phyloP scores from a whole-genome alignment of 2,797 vertebrate species.

The Cetoscarus ocellatus region DNA sequence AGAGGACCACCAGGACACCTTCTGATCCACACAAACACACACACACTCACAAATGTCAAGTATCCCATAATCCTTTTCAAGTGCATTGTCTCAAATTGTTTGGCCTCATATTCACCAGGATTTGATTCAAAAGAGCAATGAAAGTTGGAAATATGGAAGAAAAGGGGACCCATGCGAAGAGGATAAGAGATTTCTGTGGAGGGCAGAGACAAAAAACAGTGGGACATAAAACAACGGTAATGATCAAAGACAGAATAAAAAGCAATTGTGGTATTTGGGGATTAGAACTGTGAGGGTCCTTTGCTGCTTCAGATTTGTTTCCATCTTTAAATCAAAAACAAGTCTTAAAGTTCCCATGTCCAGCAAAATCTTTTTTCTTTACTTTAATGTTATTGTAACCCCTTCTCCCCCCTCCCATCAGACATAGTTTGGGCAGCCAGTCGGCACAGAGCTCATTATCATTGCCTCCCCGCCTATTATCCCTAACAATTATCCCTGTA shows the following conservation, averaged over 20 bases:
- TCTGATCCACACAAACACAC: constrained; percentile 33
- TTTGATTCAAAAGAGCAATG: constrained; percentile 63
- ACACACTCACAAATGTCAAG: constrained; percentile 41
- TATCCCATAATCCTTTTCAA: constrained; percentile 76
- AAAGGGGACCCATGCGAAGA: constrained; percentile 32
- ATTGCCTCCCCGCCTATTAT: too few species aligned
- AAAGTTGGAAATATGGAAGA: constrained; percentile 60
- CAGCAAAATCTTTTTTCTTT: too few species aligned
- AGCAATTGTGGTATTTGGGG: too few species aligned
- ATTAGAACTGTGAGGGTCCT: too few species aligned
- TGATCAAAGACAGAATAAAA: constrained; percentile 59
- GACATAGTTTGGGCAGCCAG: too few species aligned
- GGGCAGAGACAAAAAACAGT: constrained; percentile 42
- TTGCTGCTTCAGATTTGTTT: too few species aligned
- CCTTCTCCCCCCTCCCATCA: too few species aligned
- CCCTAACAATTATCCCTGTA: too few species aligned
- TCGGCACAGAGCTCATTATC: too few species aligned
- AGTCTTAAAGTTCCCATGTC: too few species aligned
- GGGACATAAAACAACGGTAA: constrained; percentile 56
- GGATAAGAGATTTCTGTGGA: constrained; percentile 39
- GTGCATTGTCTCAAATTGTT: constrained; percentile 73
- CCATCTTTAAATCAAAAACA: too few species aligned
- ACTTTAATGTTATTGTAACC: too few species aligned
- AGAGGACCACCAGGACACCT: constrained; percentile 72
- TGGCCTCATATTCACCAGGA: constrained; percentile 66